Base-by-base conservation (phyloP, 2,797 vertebrate species). In the Muscicapa striata region DNA sequence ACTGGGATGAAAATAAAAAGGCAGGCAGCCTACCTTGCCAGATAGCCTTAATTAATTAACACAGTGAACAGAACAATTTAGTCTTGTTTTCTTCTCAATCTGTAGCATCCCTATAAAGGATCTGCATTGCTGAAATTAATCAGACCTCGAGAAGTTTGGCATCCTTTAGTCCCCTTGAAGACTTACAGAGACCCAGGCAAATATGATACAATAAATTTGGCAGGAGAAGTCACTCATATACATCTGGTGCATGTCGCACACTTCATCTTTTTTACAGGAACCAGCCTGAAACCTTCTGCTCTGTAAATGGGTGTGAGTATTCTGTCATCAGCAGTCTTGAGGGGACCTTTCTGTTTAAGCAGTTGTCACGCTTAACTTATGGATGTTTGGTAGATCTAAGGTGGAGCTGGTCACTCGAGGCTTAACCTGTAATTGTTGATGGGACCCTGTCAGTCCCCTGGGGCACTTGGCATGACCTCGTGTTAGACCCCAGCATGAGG, bases 11-110 rank as follows among this genome's bases (percentile, higher is more conserved):
- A 94, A 92, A 89, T 63, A 66, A 86, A 87, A 59, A 90, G 48
- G 63, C 66, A 76, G 75, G 62, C 69, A 82, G 52, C 34, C 51
- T 73, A 90, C 90, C 49, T 58, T 82, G 55, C 43, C 78, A 94
- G 72, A 92, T 51, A 94, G 30, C 70, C 64, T 89, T 64, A 90
- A 92, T 68, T 94, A 81, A 96, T 95, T 89, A 91, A 70, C 15
- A 41, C 15, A 36, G 43, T 2, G 14, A 96, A 82, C 62, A 87
- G 64, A 80, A 89, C 51, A 52, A 34, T 63, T 87, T 48, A 92
- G 55, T 46, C 43, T 87, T 93, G 43, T n/a, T 73, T 89, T 94
- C 87, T 89, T 84, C 51, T 72, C 6, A 84, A 58, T 67, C 61
- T 86, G 76, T 55, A 81, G 43, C 80, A 77, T 75, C 48, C 19